phyloP scores from a whole-genome alignment of 2,113 vertebrate species.

The Promerops cafer region DNA sequence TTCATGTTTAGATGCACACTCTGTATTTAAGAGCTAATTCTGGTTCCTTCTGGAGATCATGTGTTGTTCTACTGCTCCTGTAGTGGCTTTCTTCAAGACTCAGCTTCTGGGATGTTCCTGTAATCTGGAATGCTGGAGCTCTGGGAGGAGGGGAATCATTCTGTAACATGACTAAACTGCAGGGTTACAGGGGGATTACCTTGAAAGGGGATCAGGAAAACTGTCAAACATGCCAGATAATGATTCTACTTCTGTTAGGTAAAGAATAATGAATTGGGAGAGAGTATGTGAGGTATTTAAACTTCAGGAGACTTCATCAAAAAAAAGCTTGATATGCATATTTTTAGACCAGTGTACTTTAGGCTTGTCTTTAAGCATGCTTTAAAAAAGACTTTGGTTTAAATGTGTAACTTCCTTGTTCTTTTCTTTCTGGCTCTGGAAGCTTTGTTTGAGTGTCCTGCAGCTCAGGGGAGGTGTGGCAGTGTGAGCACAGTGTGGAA shows the following conservation, averaged over 20 bases:
- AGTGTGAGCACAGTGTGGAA: not conserved
- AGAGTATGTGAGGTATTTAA: not conserved
- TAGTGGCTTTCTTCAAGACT: not conserved
- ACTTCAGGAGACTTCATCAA: not conserved
- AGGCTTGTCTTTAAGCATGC: not conserved
- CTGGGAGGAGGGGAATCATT: not conserved
- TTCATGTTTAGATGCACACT: rapidly evolving
- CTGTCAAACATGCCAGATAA: not conserved
- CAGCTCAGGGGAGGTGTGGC: not conserved
- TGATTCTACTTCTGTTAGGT: not conserved
- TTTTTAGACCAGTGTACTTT: not conserved
- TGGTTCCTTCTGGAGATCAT: not conserved
- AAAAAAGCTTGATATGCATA: rapidly evolving
- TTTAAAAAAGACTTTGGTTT: not conserved
- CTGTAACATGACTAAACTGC: not conserved
- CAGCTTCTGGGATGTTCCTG: not conserved
- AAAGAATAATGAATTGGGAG: not conserved
- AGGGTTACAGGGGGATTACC: not conserved
- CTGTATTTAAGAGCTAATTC: not conserved
- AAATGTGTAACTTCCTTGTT: not conserved
- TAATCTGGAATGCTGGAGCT: not conserved
- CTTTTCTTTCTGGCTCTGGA: not conserved
- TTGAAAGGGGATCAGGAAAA: not conserved
- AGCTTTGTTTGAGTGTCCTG: not conserved
- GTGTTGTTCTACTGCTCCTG: not conserved